Percentiles rank a stretch among this genome's conserved stretches.
These are phyloP conservation scores for Ditylenchus dipsaci DNA, from an alignment of 1,140 invertebrate genomes.

Conservation along the genomic window DNA sequence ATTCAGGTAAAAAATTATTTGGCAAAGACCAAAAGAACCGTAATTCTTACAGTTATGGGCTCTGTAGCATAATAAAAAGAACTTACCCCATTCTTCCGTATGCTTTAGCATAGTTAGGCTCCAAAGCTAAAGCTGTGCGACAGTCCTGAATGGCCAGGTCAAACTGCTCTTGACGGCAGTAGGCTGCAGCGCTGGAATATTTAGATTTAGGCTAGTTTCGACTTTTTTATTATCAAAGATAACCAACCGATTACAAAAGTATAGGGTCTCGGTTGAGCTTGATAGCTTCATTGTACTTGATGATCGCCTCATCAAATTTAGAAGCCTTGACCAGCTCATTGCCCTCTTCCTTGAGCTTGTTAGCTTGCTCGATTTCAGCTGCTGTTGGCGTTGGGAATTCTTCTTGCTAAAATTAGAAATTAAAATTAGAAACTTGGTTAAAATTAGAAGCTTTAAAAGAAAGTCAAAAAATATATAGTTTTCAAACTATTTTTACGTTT, in stretches of 20 bases:
- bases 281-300: constrained; percentile 56
- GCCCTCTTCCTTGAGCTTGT: constrained; percentile 44
- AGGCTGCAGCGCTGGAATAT: constrained; percentile 49
- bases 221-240: neutral
- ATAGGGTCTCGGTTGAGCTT: constrained; percentile 50
- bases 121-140: constrained; percentile 76
- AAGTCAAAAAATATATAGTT: too few relatives aligned
- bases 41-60: too few relatives aligned
- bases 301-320: constrained; percentile 45
- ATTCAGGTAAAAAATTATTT: too few relatives aligned
- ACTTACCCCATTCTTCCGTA: constrained; percentile 78
- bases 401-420: constrained; percentile 27
- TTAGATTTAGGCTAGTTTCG: neutral
- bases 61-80: neutral
- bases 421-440: too few relatives aligned
- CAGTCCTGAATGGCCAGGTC: constrained; percentile 77
- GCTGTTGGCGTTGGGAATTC: constrained; percentile 42
- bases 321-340: constrained; percentile 45
- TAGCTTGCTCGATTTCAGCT: constrained; percentile 40
- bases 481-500: too few relatives aligned
- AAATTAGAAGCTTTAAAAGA: too few relatives aligned
- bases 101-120: constrained; percentile 85
- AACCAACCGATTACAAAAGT: constrained; percentile 47
- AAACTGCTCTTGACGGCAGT: constrained; percentile 56
- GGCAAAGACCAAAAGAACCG: too few relatives aligned